Base-by-base conservation (phyloP, 2,797 vertebrate species). In the Morus bassanus region DNA sequence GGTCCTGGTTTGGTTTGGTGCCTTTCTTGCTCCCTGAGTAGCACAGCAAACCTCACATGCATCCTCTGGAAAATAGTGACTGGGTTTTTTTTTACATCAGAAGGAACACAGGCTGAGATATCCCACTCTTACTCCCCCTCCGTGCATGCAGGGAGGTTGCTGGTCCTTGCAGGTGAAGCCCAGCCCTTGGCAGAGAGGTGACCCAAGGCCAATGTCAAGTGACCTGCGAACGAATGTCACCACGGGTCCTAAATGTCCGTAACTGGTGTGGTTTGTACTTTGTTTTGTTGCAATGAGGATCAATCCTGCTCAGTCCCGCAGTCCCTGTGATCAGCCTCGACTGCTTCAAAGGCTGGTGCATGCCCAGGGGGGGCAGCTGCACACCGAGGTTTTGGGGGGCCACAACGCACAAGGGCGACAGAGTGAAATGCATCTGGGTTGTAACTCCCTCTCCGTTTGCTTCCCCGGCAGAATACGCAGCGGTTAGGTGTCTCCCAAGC, bases 401-500 rank as follows among this genome's bases (percentile, higher is more conserved):
- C 17, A 6, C 30, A 39, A 23, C 31, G 16, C 43, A 3, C 0
- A 0, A 27, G 48, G 43, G 31, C 0, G 0, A 35, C 14, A 0
- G 3, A 13, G 5, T 35, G 2, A 9, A 56, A 3, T 0, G 0
- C 30, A 0, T 2, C 3, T 2, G 21, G 37, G 23, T 68, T 31
- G 24, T 95, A 39, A 96, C 67, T 28, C 17, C 25, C 21, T 84
- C 14, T 95, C 45, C 28, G 2, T 88, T 96, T 91, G 97, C 86
- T 93, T 93, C 97, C 74, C 37, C 98, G 98, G 98, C 99, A 99
- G 98, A 99, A 99, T 96, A 98, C 99, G 54, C 99, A 99, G 98
- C 98, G 99, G 97, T 98, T 99, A 90, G 98, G 98, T 13, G 98
- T 97, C 96, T 99, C 99, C 85, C 99, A 99, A 97, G 98, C 99